These are phyloP conservation scores for Pemphredon lugubris DNA, from an alignment of 2,888 invertebrate genomes.

Conservation along the genomic window DNA sequence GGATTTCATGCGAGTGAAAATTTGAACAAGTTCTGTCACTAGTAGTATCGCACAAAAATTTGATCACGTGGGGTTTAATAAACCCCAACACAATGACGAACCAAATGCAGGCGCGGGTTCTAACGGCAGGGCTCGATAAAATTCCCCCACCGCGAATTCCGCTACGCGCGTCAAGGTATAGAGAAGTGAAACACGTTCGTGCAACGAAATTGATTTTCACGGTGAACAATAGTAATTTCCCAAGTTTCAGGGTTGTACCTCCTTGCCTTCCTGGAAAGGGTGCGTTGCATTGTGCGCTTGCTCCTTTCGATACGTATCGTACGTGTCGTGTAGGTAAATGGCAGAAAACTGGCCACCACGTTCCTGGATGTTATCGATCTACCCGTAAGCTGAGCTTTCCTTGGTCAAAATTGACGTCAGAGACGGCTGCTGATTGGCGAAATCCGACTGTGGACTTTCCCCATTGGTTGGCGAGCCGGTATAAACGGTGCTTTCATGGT, in stretches of 20 bases:
- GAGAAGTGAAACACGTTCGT: not conserved
- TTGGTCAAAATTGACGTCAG: slow-evolving; percentile 64
- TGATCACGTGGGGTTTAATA: no score
- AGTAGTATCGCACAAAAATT: no score
- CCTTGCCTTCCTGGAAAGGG: not conserved
- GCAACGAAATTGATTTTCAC: slow-evolving; percentile 25
- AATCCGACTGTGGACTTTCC: slow-evolving; percentile 55
- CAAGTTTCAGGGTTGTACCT: not conserved
- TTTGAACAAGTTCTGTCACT: no score
- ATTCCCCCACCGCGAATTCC: not conserved
- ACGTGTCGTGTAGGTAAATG: not conserved
- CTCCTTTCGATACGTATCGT: not conserved
- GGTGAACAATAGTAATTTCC: slow-evolving; percentile 25
- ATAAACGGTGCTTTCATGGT: slow-evolving; percentile 71
- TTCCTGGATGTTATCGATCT: slow-evolving; percentile 60
- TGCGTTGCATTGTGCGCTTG: slow-evolving; percentile 28
- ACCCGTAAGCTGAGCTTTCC: slow-evolving; percentile 55
- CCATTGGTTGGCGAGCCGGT: slow-evolving; percentile 69
- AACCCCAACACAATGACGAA: no score
- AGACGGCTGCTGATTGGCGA: slow-evolving; percentile 59
- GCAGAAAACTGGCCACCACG: slow-evolving; percentile 31
- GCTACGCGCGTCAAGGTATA: not conserved
- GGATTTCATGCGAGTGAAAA: no score
- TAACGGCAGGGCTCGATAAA: not conserved
- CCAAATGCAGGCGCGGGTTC: no score